phyloP scores from a whole-genome alignment of 1,140 invertebrate species.

The Bombus terrestris region DNA sequence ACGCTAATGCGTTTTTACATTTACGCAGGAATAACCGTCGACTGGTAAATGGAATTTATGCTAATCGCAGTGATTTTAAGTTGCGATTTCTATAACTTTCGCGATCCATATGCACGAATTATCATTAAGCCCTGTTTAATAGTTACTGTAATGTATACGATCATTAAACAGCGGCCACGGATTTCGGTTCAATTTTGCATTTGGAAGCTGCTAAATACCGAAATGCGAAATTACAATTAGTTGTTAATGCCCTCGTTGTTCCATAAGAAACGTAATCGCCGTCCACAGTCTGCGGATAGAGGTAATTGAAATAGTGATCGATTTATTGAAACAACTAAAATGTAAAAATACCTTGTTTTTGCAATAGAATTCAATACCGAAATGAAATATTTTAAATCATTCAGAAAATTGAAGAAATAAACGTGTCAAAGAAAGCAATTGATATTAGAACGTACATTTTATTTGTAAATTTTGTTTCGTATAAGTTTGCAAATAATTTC shows the following conservation, averaged over 20 bases:
- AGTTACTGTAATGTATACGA: slow-evolving; percentile 31
- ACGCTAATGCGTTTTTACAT: slow-evolving; percentile 20
- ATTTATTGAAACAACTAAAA: slow-evolving; percentile 11
- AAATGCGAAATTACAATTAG: slow-evolving; percentile 40
- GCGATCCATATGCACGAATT: slow-evolving; percentile 32
- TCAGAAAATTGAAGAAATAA: background rate
- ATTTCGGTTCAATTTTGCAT: slow-evolving; percentile 28
- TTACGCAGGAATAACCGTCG: background rate
- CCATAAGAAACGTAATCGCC: slow-evolving; percentile 3
- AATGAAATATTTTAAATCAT: background rate
- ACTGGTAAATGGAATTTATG: slow-evolving; percentile 22
- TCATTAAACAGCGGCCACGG: slow-evolving; percentile 29
- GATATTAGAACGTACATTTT: background rate
- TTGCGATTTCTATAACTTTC: slow-evolving; percentile 43
- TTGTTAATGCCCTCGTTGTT: slow-evolving; percentile 11
- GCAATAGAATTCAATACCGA: background rate
- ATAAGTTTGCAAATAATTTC: no score
- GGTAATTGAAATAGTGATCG: slow-evolving; percentile 29
- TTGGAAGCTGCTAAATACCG: slow-evolving; percentile 28
- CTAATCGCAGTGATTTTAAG: slow-evolving; percentile 42
- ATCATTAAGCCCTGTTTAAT: slow-evolving; percentile 39
- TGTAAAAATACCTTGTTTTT: background rate
- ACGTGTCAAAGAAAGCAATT: background rate
- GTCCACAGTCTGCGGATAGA: background rate
- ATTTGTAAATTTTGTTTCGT: background rate